Percentiles rank a stretch among this genome's conserved stretches.
These are phyloP conservation scores for Sicus ferrugineus DNA, from an alignment of 2,888 invertebrate species.

Conservation along the genomic window DNA sequence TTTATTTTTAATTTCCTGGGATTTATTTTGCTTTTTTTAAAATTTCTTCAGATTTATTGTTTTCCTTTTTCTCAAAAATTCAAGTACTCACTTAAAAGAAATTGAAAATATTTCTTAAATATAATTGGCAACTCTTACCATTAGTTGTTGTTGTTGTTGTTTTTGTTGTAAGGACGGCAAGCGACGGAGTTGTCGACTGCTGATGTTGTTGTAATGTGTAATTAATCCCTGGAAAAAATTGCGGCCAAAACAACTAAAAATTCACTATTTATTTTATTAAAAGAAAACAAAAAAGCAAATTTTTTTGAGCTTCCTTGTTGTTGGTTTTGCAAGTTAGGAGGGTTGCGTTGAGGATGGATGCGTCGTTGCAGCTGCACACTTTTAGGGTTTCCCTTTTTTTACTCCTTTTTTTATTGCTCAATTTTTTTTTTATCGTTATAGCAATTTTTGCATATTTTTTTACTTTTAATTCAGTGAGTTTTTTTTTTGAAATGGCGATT, in stretches of 20 bases:
- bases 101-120: background rate
- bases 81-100: too few relatives aligned
- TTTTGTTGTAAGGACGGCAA: too few relatives aligned
- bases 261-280: background rate
- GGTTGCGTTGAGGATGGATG: background rate
- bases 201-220: constrained; percentile 11
- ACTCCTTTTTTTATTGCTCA: background rate
- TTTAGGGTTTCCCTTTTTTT: background rate
- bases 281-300: background rate
- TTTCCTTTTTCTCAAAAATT: too few relatives aligned
- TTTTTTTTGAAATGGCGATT: too few relatives aligned
- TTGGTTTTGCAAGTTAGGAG: background rate
- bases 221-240: constrained; percentile 6
- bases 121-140: constrained; percentile 8
- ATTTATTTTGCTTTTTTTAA: too few relatives aligned
- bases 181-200: background rate
- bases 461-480: too few relatives aligned
- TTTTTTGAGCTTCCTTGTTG: background rate
- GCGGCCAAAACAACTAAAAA: background rate
- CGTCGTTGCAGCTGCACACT: constrained; percentile 18
- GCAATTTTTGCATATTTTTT: background rate
- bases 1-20: too few relatives aligned
- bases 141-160: constrained; percentile 13
- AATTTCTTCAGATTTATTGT: too few relatives aligned
- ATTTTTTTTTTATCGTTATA: background rate